Conservation (phyloP, 2,888 invertebrate species). For the Drosophila setosimentum region DNA sequence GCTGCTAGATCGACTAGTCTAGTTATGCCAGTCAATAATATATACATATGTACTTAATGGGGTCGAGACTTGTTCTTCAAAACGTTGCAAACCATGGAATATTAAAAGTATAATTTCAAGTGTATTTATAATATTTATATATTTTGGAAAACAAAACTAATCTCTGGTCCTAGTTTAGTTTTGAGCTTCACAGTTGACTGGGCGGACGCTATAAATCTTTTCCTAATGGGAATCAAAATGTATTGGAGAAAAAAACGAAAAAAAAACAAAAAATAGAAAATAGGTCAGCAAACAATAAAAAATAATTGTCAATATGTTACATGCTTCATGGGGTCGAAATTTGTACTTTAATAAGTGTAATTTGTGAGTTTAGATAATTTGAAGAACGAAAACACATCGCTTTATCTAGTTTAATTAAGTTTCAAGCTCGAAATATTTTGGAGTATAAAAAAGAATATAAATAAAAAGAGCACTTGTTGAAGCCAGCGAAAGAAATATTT, state of each 20-base stretch:
- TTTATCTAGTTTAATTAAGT: neutral
- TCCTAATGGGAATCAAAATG: neutral
- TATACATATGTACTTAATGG: neutral
- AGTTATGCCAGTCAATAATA: neutral
- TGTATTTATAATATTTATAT: neutral
- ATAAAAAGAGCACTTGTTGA: neutral
- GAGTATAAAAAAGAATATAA: too few relatives aligned
- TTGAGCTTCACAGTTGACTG: neutral
- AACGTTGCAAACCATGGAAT: too few relatives aligned
- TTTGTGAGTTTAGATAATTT: neutral
- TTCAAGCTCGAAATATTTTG: neutral
- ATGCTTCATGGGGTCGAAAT: neutral
- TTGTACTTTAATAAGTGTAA: neutral
- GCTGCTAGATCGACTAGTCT: neutral
- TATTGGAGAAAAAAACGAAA: neutral
- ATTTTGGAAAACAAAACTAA: neutral
- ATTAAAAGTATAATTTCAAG: neutral
- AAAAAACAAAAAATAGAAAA: neutral
- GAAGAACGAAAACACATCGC: accelerated
- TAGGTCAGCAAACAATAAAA: neutral
- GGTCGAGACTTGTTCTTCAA: too few relatives aligned
- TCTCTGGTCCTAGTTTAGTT: neutral
- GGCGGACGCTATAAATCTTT: neutral
- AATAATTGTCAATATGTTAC: neutral
- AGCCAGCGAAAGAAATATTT: neutral